Evolutionary conservation across 2,113 vertebrate genomes (phyloP).

Genomic region (Gobius niger): DNA sequence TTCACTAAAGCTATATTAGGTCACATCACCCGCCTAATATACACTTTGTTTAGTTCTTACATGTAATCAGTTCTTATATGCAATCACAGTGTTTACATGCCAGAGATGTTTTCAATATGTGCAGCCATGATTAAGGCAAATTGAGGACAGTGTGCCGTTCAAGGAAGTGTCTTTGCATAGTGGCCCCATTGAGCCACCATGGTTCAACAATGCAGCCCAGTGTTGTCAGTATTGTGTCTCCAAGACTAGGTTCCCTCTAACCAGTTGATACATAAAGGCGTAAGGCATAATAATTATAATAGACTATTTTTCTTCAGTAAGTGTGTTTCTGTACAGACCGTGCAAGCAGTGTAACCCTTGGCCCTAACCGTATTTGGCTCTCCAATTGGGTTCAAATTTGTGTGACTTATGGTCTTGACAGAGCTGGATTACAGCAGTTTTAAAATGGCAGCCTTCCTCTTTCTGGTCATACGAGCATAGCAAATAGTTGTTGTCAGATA

Average conservation of each 20-base stretch:
- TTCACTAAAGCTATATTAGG: background rate
- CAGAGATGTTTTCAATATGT: background rate
- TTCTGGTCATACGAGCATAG: conserved; percentile 33
- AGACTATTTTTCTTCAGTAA: background rate
- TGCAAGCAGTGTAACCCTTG: background rate
- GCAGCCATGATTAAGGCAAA: conserved; percentile 14
- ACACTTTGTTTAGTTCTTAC: no score
- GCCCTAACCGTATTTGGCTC: background rate
- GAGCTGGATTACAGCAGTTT: conserved; percentile 54
- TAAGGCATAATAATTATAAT: conserved; percentile 29
- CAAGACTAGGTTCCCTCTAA: conserved; percentile 18
- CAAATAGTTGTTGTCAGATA: conserved; percentile 48
- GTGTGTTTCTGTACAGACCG: background rate
- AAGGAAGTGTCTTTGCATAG: conserved; percentile 46
- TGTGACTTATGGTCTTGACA: conserved; percentile 3
- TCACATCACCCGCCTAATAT: no score
- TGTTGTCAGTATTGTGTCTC: conserved; percentile 54
- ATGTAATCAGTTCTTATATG: no score
- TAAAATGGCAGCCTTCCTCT: conserved; percentile 34
- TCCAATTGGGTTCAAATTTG: conserved; percentile 13
- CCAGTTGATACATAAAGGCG: conserved; percentile 19
- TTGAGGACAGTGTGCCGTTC: conserved; percentile 41
- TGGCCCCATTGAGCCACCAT: conserved; percentile 63
- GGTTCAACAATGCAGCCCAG: conserved; percentile 59
- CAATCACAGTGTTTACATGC: no score